Percentiles rank a stretch among this genome's conserved stretches.
Conservation (phyloP, 2,888 invertebrate species). For the Antheraea assamensis region DNA sequence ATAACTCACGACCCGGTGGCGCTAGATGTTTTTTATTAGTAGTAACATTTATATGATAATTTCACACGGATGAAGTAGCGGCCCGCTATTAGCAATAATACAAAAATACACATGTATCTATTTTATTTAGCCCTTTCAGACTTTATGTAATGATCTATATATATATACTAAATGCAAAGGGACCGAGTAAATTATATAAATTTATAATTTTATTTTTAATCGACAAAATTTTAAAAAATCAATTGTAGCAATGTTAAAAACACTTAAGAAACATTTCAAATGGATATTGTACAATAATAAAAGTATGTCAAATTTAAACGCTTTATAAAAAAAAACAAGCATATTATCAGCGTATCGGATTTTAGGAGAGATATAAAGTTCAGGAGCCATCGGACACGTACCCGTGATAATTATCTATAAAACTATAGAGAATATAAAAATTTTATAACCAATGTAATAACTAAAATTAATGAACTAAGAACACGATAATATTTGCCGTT, state of each 20-base stretch:
- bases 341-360: background rate
- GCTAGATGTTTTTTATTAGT: too few species aligned
- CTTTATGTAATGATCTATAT: background rate
- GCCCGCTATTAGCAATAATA: too few species aligned
- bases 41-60: too few species aligned
- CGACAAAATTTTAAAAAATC: background rate
- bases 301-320: background rate
- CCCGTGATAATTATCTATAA: background rate
- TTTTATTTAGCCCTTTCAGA: background rate
- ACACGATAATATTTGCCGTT: conserved; percentile 3
- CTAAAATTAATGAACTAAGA: conserved; percentile 17
- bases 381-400: background rate
- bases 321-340: background rate
- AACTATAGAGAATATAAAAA: background rate
- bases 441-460: background rate
- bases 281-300: background rate
- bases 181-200: too few species aligned
- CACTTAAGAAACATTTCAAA: background rate
- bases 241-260: background rate
- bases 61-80: background rate
- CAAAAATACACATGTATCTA: too few species aligned
- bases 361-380: background rate
- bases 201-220: too few species aligned
- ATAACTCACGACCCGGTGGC: too few species aligned
- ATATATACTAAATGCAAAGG: too few species aligned